phyloP scores from a whole-genome alignment of 92 coral and sea anemone genomes.

The Bergia sp. region DNA sequence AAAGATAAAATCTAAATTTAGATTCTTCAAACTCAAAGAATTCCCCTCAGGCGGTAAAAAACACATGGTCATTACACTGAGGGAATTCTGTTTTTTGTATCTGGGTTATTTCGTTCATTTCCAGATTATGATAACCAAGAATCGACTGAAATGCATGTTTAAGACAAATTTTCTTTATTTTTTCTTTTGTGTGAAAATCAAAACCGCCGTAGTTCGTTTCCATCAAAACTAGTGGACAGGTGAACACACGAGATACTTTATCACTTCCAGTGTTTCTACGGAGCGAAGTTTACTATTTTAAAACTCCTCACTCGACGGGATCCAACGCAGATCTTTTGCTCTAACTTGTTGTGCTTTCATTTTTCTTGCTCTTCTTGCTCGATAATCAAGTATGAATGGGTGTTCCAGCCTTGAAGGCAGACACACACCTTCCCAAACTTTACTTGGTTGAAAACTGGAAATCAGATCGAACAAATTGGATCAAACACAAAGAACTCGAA shows the following conservation, averaged over 20 bases:
- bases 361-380: background rate
- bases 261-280: conserved; percentile 4
- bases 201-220: background rate
- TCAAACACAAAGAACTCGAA: background rate
- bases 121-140: background rate
- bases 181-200: background rate
- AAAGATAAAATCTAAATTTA: background rate
- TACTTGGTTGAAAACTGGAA: background rate
- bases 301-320: background rate
- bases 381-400: background rate
- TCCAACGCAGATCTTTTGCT: background rate
- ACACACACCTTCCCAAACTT: background rate
- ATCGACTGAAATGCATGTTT: background rate
- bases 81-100: conserved; percentile 27
- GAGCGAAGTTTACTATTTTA: background rate
- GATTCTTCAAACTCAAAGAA: conserved; percentile 8
- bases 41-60: conserved; percentile 36
- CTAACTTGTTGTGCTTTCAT: background rate
- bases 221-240: conserved; percentile 8
- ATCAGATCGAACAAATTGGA: background rate
- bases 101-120: background rate
- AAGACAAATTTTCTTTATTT: background rate
- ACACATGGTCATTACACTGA: background rate
- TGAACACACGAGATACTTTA: background rate
- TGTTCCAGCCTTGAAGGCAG: background rate